Evolutionary conservation across 2,113 vertebrate genomes (phyloP).

Genomic region (Chascanopsetta lugubris): DNA sequence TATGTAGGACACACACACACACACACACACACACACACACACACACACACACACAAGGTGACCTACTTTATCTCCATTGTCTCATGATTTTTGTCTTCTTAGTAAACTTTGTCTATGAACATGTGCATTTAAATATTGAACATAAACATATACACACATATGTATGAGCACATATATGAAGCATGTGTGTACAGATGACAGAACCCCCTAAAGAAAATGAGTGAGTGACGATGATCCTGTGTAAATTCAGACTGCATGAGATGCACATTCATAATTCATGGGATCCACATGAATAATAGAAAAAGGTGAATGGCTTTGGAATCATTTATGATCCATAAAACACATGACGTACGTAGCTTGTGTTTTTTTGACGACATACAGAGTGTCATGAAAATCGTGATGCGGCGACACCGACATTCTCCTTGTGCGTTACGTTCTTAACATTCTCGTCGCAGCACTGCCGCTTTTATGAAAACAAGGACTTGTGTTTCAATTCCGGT

Average conservation of each 20-base stretch:
- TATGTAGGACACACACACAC: slow-evolving; percentile 12
- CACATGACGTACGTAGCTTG: slow-evolving; percentile 5
- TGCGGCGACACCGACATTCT: neutral
- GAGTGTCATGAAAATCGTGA: neutral
- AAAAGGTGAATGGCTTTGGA: slow-evolving; percentile 28
- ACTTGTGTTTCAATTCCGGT: too few relatives aligned
- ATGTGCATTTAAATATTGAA: too few relatives aligned
- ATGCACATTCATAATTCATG: slow-evolving; percentile 39
- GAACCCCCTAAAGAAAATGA: neutral
- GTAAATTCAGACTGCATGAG: slow-evolving; percentile 19
- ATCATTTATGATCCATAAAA: slow-evolving; percentile 34
- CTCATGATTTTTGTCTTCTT: neutral
- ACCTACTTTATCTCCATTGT: slow-evolving; percentile 21
- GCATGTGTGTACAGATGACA: neutral
- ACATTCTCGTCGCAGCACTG: neutral
- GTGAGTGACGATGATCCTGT: slow-evolving; percentile 16
- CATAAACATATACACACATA: neutral
- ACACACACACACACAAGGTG: slow-evolving; percentile 11
- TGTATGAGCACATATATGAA: neutral
- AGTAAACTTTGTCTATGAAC: too few relatives aligned
- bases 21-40: neutral
- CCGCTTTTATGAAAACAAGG: neutral
- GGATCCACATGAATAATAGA: slow-evolving; percentile 41
- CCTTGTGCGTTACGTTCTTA: slow-evolving; percentile 3
- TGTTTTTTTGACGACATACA: slow-evolving; percentile 7